Base-by-base conservation (phyloP, 1,140 invertebrate genomes). In the Steinernema feltiae region DNA sequence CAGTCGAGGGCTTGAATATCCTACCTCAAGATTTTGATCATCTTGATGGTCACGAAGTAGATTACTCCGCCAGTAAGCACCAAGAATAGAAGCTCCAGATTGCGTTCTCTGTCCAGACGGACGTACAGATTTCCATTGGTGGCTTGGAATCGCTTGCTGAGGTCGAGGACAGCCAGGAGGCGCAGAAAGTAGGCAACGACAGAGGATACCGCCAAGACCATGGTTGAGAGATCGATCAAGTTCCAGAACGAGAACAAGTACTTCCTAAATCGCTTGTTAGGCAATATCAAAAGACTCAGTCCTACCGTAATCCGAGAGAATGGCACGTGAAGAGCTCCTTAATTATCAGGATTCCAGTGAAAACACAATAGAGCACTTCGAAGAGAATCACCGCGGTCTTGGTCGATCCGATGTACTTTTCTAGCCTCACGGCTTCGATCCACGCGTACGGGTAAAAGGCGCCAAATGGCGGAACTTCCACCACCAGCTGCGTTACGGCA, bases 31-130 rank as follows among this genome's bases (percentile, higher is more conserved):
- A 90, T 83, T 75, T 88, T 87, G 30, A 89, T 80, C 80, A 90
- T 89, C 79, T 90, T 90, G 2, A 90, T 78, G 18, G 87, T 88
- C 3, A 86, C 86, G 32, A 89, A 83, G 82, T 89, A 90, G 15
- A 89, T 86, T 12, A 89, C 79, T 73, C 88, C 87, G 17, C 87
- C 88, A 24, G 89, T 84, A 29, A 89, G 84, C 77, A 88, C 88
- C 30, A 82, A 83, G 74, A 89, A 88, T 24, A 86, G 53, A 41
- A 89, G 87, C 78, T 89, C 89, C 80, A 89, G 87, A 53, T 87
- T 85, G 1, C 87, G 86, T 21, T 89, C 87, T 75, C 87, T 86
- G 71, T 89, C 87, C 71, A 90, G 87, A 70, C 89, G 89, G 70
- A 90, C 87, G 80, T 90, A 90, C 1, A 84, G 85, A 75, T 89